phyloP scores from a whole-genome alignment of 1,140 invertebrate genomes.

The Berghia stephanieae region DNA sequence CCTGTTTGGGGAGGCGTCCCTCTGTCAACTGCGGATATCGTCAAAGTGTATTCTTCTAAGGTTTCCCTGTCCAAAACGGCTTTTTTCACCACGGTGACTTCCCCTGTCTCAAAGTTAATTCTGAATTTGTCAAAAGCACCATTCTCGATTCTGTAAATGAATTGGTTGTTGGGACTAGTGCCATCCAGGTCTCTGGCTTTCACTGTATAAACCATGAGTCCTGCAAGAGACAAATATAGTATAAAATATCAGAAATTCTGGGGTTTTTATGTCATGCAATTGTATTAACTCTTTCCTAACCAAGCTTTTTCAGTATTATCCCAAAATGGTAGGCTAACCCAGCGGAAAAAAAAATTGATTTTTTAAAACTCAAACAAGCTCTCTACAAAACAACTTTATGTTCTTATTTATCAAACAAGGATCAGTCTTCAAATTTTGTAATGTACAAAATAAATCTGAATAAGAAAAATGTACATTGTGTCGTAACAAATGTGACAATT shows the following conservation, averaged over 20 bases:
- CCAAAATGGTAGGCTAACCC: too few species aligned
- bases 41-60: conserved; percentile 41
- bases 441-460: too few species aligned
- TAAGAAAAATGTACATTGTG: too few species aligned
- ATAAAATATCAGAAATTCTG: not conserved
- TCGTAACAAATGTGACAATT: too few species aligned
- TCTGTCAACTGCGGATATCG: conserved; percentile 48
- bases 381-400: too few species aligned
- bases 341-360: too few species aligned
- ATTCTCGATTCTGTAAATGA: conserved; percentile 53
- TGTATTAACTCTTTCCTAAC: not conserved
- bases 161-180: conserved; percentile 51
- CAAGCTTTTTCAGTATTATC: too few species aligned
- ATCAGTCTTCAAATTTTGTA: too few species aligned
- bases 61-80: conserved; percentile 49
- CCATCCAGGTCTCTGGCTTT: conserved; percentile 47
- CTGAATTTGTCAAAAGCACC: conserved; percentile 53
- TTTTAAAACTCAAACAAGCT: too few species aligned
- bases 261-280: not conserved
- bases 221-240: conserved; percentile 26
- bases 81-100: conserved; percentile 45
- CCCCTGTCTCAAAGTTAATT: conserved; percentile 49
- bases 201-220: conserved; percentile 38
- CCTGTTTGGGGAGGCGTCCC: conserved; percentile 45
- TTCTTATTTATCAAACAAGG: too few species aligned